Percentiles rank a stretch among this genome's conserved stretches.
Evolutionary conservation across 2,888 invertebrate genomes (phyloP).

Genomic region (Alviniconcha strummeri): DNA sequence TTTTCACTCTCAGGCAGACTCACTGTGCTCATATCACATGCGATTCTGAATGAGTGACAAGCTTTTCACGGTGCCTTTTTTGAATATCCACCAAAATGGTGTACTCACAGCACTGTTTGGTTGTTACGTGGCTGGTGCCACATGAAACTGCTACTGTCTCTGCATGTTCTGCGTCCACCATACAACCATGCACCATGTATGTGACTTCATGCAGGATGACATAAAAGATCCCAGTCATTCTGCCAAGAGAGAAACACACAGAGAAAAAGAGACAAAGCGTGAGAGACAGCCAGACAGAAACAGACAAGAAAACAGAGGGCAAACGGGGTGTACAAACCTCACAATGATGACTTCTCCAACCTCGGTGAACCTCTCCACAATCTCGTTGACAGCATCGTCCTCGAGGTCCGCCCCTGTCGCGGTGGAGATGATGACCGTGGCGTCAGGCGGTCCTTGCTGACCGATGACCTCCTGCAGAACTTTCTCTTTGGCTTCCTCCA

Average conservation of each 20-base stretch:
- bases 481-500: conserved; percentile 83
- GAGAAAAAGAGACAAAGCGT: background rate
- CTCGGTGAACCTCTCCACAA: conserved; percentile 85
- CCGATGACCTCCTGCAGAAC: conserved; percentile 83
- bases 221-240: too few relatives aligned
- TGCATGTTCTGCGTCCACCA: too few relatives aligned
- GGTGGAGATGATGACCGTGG: conserved; percentile 87
- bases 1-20: too few relatives aligned
- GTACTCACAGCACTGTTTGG: too few relatives aligned
- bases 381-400: conserved; percentile 85
- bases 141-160: background rate
- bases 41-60: too few relatives aligned
- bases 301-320: background rate
- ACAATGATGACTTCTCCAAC: conserved; percentile 93
- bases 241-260: too few relatives aligned
- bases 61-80: too few relatives aligned
- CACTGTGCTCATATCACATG: too few relatives aligned
- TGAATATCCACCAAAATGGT: too few relatives aligned
- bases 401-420: conserved; percentile 80
- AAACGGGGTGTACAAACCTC: conserved; percentile 73
- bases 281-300: background rate
- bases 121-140: background rate
- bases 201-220: too few relatives aligned
- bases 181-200: background rate
- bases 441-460: conserved; percentile 92